Evolutionary conservation across 2,888 invertebrate genomes (phyloP).

Genomic region (Glomeris marginata): DNA sequence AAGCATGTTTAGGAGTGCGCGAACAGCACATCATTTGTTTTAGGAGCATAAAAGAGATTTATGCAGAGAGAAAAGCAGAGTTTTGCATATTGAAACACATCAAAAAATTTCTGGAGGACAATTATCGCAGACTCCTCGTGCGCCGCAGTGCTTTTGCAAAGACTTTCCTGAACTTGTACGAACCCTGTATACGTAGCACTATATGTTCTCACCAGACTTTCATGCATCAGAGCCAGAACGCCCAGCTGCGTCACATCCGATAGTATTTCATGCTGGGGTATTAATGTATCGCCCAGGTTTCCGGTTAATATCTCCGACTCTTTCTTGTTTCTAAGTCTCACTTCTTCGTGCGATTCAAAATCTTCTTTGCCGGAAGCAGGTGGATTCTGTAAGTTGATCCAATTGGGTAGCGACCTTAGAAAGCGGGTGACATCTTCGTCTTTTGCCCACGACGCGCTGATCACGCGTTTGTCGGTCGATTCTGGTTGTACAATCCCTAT

Average conservation of each 20-base stretch:
- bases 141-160: too few species aligned
- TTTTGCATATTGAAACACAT: too few species aligned
- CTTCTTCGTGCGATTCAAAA: conserved; percentile 56
- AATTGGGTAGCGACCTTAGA: conserved; percentile 41
- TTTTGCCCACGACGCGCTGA: conserved; percentile 76
- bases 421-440: conserved; percentile 90
- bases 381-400: conserved; percentile 29
- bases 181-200: too few species aligned
- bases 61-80: too few species aligned
- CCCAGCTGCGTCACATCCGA: conserved; percentile 66
- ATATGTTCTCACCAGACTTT: conserved; percentile 59
- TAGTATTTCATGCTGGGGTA: conserved; percentile 68
- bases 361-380: conserved; percentile 4
- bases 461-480: conserved; percentile 58
- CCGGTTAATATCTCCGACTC: conserved; percentile 88
- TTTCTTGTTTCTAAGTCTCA: conserved; percentile 59
- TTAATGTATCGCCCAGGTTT: conserved; percentile 75
- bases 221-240: conserved; percentile 75
- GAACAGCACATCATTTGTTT: too few species aligned
- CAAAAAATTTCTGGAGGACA: too few species aligned
- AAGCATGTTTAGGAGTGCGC: too few species aligned
- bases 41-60: too few species aligned
- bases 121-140: too few species aligned
- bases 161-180: too few species aligned
- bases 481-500: conserved; percentile 57